Evolutionary conservation across 2,888 invertebrate species (phyloP).

Genomic region (Aleiodes leptofemur): DNA sequence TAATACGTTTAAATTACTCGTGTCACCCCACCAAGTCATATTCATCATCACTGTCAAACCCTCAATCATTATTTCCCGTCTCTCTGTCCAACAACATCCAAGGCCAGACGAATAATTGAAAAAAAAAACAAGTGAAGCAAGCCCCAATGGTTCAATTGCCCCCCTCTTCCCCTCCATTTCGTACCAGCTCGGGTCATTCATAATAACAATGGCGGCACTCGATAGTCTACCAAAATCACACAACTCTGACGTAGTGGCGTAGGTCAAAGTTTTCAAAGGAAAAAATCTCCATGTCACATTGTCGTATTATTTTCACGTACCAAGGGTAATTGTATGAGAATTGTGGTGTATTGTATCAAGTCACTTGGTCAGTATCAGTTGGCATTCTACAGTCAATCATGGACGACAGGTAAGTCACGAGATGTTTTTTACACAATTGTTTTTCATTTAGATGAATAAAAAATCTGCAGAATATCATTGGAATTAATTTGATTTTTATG

Average conservation of each 20-base stretch:
- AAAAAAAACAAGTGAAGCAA: too few relatives aligned
- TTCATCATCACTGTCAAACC: conserved; percentile 4
- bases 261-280: conserved; percentile 26
- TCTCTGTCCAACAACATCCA: too few relatives aligned
- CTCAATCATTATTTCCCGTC: too few relatives aligned
- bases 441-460: background rate
- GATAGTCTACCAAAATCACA: conserved; percentile 17
- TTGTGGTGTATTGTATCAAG: conserved; percentile 16
- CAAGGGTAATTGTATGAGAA: conserved; percentile 10
- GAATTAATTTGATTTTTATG: too few relatives aligned
- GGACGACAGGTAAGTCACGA: conserved; percentile 42
- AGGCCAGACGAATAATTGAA: too few relatives aligned
- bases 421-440: background rate
- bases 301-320: conserved; percentile 30
- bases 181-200: conserved; percentile 25
- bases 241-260: conserved; percentile 23
- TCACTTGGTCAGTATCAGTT: conserved; percentile 34
- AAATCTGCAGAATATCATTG: background rate
- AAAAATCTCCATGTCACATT: conserved; percentile 8
- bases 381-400: conserved; percentile 26
- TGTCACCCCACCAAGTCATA: background rate
- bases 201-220: conserved; percentile 46
- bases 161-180: background rate
- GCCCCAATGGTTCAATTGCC: too few relatives aligned
- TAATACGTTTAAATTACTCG: background rate